Percentiles rank a stretch among this genome's conserved stretches.
phyloP scores from a whole-genome alignment of 2,797 vertebrate species.

The Chaenodraco wilsoni region DNA sequence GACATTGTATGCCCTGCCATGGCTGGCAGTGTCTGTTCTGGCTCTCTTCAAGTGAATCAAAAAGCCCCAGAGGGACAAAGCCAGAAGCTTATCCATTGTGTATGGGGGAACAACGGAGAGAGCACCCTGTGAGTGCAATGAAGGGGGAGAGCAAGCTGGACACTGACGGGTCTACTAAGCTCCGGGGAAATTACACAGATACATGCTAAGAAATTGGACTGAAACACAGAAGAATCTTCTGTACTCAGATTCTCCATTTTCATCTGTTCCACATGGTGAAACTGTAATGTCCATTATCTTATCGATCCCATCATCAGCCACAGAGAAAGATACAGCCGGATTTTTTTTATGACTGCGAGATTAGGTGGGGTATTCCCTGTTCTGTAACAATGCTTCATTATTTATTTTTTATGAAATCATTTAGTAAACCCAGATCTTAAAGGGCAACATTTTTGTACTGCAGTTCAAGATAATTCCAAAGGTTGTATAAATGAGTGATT shows the following conservation, averaged over 20 bases:
- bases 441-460: constrained; percentile 5
- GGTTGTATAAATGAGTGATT: not conserved
- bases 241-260: constrained; percentile 38
- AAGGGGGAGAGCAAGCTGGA: constrained; percentile 60
- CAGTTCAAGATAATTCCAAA: constrained; percentile 27
- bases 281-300: constrained; percentile 50
- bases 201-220: constrained; percentile 64
- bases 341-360: constrained; percentile 6
- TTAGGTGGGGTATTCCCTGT: constrained; percentile 27
- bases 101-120: constrained; percentile 49
- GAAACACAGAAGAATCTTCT: constrained; percentile 58
- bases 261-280: constrained; percentile 47
- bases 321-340: constrained; percentile 18
- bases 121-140: constrained; percentile 56
- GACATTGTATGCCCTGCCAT: constrained; percentile 58
- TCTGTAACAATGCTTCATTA: constrained; percentile 35
- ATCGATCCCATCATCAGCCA: constrained; percentile 46
- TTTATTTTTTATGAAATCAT: constrained; percentile 43
- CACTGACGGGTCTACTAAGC: constrained; percentile 53
- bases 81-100: constrained; percentile 68
- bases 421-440: constrained; percentile 32
- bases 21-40: constrained; percentile 72
- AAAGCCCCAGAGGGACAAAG: constrained; percentile 73
- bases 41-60: constrained; percentile 78
- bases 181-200: constrained; percentile 73